Evolutionary conservation across 2,797 vertebrate genomes (phyloP), one percentile per base, ranked within the genome.

Genomic region (Mus minutoides): DNA sequence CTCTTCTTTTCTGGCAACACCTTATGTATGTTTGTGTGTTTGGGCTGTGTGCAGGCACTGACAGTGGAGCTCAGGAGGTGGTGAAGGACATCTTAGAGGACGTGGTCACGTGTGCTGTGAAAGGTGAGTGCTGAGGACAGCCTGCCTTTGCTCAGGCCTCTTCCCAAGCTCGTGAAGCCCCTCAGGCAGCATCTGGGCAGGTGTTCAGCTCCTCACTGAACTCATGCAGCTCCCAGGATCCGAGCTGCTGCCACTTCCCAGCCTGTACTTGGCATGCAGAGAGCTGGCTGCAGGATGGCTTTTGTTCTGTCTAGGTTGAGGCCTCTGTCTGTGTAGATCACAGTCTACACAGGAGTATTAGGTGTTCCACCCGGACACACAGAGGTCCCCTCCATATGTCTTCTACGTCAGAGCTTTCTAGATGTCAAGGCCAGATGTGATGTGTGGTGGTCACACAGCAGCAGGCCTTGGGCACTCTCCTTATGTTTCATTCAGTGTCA

Each of bases 31-130:
- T 52, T 96, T 71, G 1, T 94, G 78, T 94, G 12, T 94, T 77
- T 98, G 89, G 88, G 14, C 0, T 97, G 19, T 97, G 12, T 98
- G 73, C 96, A 98, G 97, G 87, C n/a, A 93, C 96, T 97, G 98
- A 98, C 4, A 96, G 98, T 3, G 98, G 96, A 96, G 97, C 97
- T 95, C 98, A 98, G 96, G 98, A 98, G 92, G 95, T 98, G 97
- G 98, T 99, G 96, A 98, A 98, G 98, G 98, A 92, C 96, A 98
- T 99, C 96, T 98, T 99, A 97, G 98, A 99, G 95, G 98, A 98
- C 86, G 98, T 99, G 80, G 98, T 99, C 83, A 92, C 96, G 2
- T 98, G 98, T 75, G 98, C 98, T 78, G 92, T 98, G 91, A 97
- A 98, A 98, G 98, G 98, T 99, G 94, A 97, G 98, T 73, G 69